A percentile compares a stretch with the other conserved stretches of the same genome.
phyloP scores from a whole-genome alignment of 1,140 invertebrate species.

The Megathymus violae region DNA sequence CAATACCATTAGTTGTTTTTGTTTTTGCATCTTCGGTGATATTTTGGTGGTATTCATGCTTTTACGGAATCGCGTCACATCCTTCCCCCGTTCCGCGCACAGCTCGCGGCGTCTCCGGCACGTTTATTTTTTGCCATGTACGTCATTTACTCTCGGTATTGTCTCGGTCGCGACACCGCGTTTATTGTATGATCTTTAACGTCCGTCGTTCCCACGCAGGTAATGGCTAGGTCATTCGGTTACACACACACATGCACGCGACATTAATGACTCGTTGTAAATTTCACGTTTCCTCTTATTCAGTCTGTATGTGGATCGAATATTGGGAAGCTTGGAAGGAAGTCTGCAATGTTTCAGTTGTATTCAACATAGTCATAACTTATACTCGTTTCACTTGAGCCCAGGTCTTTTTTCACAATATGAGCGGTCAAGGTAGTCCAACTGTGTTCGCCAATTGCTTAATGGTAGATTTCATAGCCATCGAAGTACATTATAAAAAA shows the following conservation, averaged over 20 bases:
- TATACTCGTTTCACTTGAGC: too few relatives aligned
- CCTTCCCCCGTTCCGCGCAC: not conserved
- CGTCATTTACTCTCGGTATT: constrained; percentile 28
- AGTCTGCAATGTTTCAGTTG: too few relatives aligned
- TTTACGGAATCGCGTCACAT: not conserved
- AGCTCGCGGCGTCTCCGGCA: too few relatives aligned
- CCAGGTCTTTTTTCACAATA: too few relatives aligned
- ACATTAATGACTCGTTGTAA: not conserved
- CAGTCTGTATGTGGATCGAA: too few relatives aligned
- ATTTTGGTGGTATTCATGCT: not conserved
- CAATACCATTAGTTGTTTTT: not conserved
- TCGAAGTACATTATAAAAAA: too few relatives aligned
- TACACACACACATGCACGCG: not conserved
- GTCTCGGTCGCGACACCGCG: constrained; percentile 22
- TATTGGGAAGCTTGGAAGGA: too few relatives aligned
- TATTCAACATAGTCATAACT: too few relatives aligned
- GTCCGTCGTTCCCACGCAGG: constrained; percentile 24
- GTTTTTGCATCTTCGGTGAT: not conserved
- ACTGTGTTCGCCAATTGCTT: too few relatives aligned
- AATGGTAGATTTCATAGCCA: too few relatives aligned
- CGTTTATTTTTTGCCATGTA: constrained; percentile 15
- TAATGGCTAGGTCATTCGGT: constrained; percentile 15
- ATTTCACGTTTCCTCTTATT: not conserved
- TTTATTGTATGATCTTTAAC: constrained; percentile 37
- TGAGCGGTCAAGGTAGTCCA: too few relatives aligned